A percentile compares a stretch with the other conserved stretches of the same genome.
Conservation (phyloP, 2,113 vertebrate genomes). For the Mus pahari region DNA sequence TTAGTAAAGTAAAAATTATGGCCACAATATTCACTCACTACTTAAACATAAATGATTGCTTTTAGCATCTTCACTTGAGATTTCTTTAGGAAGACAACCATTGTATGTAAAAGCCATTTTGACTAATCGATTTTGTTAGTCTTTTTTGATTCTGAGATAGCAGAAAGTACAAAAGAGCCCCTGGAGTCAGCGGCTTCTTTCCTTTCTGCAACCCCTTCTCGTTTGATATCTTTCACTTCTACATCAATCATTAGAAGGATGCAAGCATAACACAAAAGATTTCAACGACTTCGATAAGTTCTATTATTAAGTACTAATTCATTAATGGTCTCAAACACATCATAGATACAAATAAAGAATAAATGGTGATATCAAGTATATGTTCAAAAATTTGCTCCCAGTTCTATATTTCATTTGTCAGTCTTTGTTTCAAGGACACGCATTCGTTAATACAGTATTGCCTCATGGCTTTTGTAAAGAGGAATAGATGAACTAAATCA, state of each 20-base stretch:
- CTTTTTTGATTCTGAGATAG: neutral
- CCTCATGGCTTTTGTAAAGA: neutral
- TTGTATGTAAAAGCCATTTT: neutral
- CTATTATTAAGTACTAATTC: too few species aligned
- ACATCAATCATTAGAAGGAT: neutral
- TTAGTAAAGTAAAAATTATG: neutral
- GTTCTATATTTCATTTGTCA: neutral
- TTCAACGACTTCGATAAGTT: neutral
- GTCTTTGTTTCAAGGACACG: neutral
- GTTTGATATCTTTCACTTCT: neutral
- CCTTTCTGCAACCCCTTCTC: neutral
- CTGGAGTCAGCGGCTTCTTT: neutral
- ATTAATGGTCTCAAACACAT: neutral
- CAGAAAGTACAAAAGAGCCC: neutral
- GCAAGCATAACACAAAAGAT: neutral
- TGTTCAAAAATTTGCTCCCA: neutral
- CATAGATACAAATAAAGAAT: neutral
- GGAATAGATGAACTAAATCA: neutral
- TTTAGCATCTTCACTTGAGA: neutral
- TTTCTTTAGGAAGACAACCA: neutral
- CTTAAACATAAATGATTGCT: neutral
- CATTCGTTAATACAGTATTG: neutral
- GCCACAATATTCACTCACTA: neutral
- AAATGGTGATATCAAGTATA: neutral
- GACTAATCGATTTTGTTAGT: neutral